Base-by-base conservation (phyloP, 2,888 invertebrate species). In the Dynastes tityus region DNA sequence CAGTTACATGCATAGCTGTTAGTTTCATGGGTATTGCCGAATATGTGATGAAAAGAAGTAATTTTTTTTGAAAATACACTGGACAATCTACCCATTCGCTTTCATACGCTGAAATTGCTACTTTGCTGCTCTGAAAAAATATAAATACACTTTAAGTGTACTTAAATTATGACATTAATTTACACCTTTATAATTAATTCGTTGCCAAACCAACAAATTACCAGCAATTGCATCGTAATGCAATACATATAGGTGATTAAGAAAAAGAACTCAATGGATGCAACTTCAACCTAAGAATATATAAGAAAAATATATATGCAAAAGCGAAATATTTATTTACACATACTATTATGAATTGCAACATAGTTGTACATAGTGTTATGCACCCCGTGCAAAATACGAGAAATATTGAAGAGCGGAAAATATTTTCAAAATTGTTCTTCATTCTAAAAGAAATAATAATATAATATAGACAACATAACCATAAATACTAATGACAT, bases 291-390 rank as follows among this genome's bases (percentile, higher is more conserved):
- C 71, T 71, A 32, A 32, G 32, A 4, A 5, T 5, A n/a, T 9
- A 45, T 1, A 45, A 22, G 16, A 6, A 6, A 55, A 55, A 8
- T 22, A 55, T 22, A 55, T 2, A 5, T 32, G 32, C 2, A 27
- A 22, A 55, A 3, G 6, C 5, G 1, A 55, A 53, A 37, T 2
- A 16, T n/a, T 11, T 37, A 13, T 29, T 16, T 49, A 32, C 32
- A 71, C 71, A 55, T 55, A 71, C 71, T 55, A 71, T 53, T 1
- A 71, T n/a, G 3, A 71, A 16, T 37, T 71, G 55, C 32, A 53
- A 53, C 71, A 71, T 53, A 3, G 71, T 71, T 55, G 55, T 71
- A 37, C 71, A 55, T 55, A 71, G n/a, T n/a, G 37, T 9, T 16
- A 71, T 0, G n/a, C 71, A 71, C 37, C n/a, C 55, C 1, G 27